A percentile compares a stretch with the other conserved stretches of the same genome.
phyloP scores from a whole-genome alignment of 2,797 vertebrate genomes.

The Artibeus lituratus region DNA sequence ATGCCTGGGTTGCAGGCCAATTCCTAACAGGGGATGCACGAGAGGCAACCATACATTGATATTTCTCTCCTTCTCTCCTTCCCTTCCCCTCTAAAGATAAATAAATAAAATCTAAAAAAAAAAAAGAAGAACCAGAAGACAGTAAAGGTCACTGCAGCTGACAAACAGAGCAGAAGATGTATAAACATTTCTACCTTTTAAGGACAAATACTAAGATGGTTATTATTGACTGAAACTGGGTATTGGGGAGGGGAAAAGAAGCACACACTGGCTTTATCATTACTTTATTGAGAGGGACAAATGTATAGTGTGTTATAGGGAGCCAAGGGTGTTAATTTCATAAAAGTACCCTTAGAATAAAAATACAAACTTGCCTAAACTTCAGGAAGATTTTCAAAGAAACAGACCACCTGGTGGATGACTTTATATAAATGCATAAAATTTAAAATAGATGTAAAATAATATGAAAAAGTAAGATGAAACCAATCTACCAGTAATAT shows the following conservation, averaged over 20 bases:
- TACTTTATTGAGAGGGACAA: not conserved
- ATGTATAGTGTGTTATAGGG: not conserved
- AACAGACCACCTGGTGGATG: not conserved
- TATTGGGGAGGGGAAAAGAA: not conserved
- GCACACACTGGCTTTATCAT: not conserved
- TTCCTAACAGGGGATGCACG: too few relatives aligned
- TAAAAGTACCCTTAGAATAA: not conserved
- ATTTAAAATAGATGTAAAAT: not conserved
- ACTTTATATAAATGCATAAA: not conserved
- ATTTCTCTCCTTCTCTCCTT: too few relatives aligned
- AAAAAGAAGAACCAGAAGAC: not conserved
- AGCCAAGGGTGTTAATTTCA: not conserved
- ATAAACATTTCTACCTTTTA: not conserved
- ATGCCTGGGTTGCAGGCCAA: too few relatives aligned
- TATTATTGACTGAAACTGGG: not conserved
- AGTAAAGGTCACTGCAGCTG: not conserved
- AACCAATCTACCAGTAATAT: not conserved
- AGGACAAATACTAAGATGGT: not conserved
- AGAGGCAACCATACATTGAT: too few relatives aligned
- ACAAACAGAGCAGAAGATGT: not conserved
- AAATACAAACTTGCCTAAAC: not conserved
- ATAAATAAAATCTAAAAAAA: too few relatives aligned
- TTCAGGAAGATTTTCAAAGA: constrained; percentile 3
- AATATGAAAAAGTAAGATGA: not conserved
- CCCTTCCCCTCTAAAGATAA: too few relatives aligned